Conservation (phyloP, 2,113 vertebrate species). For the Phalacrocorax aristotelis region DNA sequence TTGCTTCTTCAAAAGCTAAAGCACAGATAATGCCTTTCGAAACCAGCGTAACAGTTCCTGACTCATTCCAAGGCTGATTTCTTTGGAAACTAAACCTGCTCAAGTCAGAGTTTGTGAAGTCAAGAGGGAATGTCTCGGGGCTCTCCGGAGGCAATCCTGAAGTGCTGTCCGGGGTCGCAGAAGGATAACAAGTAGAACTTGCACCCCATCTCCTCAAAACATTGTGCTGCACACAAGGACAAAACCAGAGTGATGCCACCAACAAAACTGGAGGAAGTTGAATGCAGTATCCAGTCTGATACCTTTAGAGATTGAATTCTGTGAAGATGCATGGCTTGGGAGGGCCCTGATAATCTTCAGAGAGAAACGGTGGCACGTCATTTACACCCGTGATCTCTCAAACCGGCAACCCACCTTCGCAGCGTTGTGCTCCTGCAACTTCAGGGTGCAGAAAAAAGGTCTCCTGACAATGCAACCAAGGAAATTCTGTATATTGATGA, state of each 20-base stretch:
- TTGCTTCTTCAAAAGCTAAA: neutral
- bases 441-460: neutral
- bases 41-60: neutral
- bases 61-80: neutral
- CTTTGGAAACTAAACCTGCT: neutral
- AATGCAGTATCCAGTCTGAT: neutral
- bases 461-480: neutral
- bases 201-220: neutral
- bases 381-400: neutral
- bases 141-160: neutral
- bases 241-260: neutral
- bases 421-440: neutral
- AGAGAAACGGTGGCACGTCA: neutral
- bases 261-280: neutral
- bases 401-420: neutral
- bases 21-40: neutral
- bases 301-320: neutral
- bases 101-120: neutral
- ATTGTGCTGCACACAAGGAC: neutral
- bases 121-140: neutral
- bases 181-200: neutral
- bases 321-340: neutral
- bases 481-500: neutral
- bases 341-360: neutral
- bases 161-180: neutral